Conservation (phyloP, 2,888 invertebrate species). For the Orthosia gracilis region DNA sequence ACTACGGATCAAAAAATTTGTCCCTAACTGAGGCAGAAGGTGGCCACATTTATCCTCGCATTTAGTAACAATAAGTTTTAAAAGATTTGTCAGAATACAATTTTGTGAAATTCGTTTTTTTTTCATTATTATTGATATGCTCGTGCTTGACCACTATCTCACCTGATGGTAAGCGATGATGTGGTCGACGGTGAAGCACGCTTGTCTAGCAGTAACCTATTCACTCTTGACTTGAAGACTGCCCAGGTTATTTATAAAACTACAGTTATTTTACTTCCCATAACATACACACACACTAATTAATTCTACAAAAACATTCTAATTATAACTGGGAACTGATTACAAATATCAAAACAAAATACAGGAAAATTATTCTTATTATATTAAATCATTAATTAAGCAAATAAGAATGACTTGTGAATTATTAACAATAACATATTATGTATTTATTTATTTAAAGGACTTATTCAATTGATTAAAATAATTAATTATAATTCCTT, state of each 20-base stretch:
- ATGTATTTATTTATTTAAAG: background rate
- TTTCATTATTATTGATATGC: too few relatives aligned
- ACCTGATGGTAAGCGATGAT: too few relatives aligned
- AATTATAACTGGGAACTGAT: conserved; percentile 16
- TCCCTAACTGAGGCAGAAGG: too few relatives aligned
- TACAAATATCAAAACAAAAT: conserved; percentile 21
- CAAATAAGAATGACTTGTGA: conserved; percentile 16
- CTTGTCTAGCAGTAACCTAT: too few relatives aligned
- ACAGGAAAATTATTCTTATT: conserved; percentile 27
- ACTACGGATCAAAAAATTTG: too few relatives aligned
- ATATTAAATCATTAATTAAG: conserved; percentile 25
- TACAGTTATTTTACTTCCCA: conserved; percentile 29
- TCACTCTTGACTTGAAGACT: too few relatives aligned
- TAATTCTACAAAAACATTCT: conserved; percentile 30
- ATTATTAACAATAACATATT: background rate
- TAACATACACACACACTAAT: conserved; percentile 23
- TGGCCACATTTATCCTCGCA: too few relatives aligned
- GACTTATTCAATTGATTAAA: background rate
- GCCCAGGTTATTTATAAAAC: conserved; percentile 13
- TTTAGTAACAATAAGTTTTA: background rate
- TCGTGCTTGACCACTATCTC: too few relatives aligned
- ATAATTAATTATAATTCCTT: conserved; percentile 4
- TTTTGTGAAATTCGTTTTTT: too few relatives aligned
- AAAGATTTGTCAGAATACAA: background rate
- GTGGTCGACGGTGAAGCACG: too few relatives aligned